These are phyloP conservation scores for Clarias macrocephalus DNA, from an alignment of 2,113 vertebrate genomes.

Conservation along the genomic window DNA sequence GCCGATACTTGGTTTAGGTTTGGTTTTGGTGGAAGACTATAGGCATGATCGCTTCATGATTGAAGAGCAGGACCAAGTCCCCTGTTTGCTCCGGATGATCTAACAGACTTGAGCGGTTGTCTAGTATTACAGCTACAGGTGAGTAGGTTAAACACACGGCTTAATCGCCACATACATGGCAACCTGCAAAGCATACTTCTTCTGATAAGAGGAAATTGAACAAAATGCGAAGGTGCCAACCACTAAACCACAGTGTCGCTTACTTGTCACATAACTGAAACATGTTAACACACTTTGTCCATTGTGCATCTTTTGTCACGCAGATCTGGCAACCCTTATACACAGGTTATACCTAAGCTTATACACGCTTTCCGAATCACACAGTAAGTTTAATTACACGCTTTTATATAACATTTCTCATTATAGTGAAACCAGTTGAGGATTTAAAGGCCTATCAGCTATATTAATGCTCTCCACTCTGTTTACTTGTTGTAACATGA, in stretches of 20 bases:
- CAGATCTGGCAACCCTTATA: neutral
- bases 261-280: neutral
- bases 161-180: neutral
- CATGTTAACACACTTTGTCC: neutral
- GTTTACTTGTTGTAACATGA: neutral
- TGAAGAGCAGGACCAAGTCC: too few relatives aligned
- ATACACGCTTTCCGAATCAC: neutral
- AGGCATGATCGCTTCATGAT: neutral
- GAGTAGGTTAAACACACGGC: neutral
- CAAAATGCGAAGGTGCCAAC: too few relatives aligned
- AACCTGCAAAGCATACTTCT: neutral
- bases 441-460: neutral
- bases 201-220: too few relatives aligned
- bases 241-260: too few relatives aligned
- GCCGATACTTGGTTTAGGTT: neutral
- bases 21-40: neutral
- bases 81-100: neutral
- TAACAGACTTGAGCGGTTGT: neutral
- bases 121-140: neutral
- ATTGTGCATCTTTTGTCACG: neutral
- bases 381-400: neutral
- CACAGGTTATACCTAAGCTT: neutral
- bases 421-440: neutral
- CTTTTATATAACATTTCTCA: neutral
- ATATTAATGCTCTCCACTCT: neutral